Evolutionary conservation across 37 sponge, comb jelly and placozoan species (phyloP).

Genomic region (Beroe ovata): DNA sequence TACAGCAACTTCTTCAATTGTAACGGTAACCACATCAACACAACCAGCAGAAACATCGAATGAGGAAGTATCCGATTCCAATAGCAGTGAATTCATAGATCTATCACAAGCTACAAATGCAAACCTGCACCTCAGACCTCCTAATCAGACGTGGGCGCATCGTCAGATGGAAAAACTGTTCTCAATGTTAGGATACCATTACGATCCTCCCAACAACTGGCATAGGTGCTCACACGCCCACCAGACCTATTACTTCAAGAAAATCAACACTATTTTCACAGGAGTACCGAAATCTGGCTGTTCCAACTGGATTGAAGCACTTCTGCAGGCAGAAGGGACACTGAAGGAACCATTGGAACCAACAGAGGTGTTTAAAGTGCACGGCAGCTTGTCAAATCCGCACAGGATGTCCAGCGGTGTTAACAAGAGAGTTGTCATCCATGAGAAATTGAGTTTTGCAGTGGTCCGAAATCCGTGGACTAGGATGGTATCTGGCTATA

Average conservation of each 20-base stretch:
- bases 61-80: background rate
- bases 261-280: constrained; percentile 30
- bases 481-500: constrained; percentile 36
- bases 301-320: constrained; percentile 25
- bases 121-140: background rate
- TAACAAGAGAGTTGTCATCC: background rate
- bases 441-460: background rate
- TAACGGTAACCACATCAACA: background rate
- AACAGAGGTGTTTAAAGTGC: background rate
- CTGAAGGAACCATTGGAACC: background rate
- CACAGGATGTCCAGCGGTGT: background rate
- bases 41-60: background rate
- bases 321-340: constrained; percentile 37
- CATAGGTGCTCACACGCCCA: background rate
- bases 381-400: background rate
- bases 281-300: constrained; percentile 34
- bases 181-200: background rate
- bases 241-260: constrained; percentile 21
- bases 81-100: background rate
- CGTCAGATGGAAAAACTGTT: background rate
- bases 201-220: constrained; percentile 9
- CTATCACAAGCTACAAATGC: background rate
- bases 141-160: background rate
- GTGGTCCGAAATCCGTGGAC: constrained; percentile 60
- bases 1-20: background rate